Base-by-base conservation (phyloP, 1,140 invertebrate genomes). In the Sycobia sp. region DNA sequence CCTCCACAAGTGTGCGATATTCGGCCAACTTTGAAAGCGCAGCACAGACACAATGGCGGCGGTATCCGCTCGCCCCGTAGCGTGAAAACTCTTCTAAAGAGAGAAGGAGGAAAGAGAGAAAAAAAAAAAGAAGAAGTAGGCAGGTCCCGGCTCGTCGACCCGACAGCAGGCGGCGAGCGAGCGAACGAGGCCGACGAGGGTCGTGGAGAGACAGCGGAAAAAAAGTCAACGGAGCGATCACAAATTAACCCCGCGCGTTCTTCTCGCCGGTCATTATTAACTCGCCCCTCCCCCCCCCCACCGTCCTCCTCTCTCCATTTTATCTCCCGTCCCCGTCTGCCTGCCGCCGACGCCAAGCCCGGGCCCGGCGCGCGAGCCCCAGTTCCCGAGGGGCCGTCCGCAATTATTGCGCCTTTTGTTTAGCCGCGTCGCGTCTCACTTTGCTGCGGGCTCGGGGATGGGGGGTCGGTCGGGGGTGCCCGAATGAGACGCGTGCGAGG, bases 361-460 rank as follows among this genome's bases (percentile, higher is more conserved):
- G 43, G 43, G 22, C 10, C n/a, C 22, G 22, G 25, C 5, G 14
- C 20, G 46, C 0, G 36, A 46, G 18, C 36, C 10, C 36, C 10
- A 22, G 23, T 9, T 71, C 70, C 73, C 70, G 4, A 29, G 69
- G 74, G 71, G 69, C 60, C 66, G 64, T 59, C 70, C 73, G 71
- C 75, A 78, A 79, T 81, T 79, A 81, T 79, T 75, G 67, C 71
- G 73, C 71, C 76, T 74, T 80, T 79, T 80, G 78, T 80, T 77
- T 80, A 73, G 68, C 62, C 58, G 23, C 32, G 5, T 39, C 23
- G 38, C 29, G 32, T 5, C 16, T 9, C 27, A 14, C 22, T 38
- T 16, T 8, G 36, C 23, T 3, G 34, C 20, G 5, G 23, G 8
- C 20, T 7, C 49, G 7, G 18, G 16, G 13, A 4, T 14, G 14